phyloP scores from a whole-genome alignment of 2,797 vertebrate genomes.

The Rhabdophis nuchalis region DNA sequence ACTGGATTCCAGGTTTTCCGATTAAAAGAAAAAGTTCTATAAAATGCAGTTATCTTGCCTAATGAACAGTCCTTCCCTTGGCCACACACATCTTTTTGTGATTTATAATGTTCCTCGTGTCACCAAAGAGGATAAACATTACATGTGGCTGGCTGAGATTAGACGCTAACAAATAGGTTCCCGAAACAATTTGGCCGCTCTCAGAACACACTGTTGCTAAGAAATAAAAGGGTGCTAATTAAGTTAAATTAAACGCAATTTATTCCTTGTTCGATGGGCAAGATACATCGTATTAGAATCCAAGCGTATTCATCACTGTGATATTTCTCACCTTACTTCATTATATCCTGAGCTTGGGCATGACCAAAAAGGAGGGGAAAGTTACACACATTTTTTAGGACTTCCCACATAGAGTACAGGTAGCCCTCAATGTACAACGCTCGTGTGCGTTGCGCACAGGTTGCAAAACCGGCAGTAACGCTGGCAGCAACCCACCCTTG shows the following conservation, averaged over 20 bases:
- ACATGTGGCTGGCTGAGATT: neutral
- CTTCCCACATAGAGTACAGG: neutral
- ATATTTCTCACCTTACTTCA: neutral
- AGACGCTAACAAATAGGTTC: neutral
- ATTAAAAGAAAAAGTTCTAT: neutral
- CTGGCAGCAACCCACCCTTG: too few species aligned
- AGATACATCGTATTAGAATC: neutral
- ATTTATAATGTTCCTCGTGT: neutral
- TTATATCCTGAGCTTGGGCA: neutral
- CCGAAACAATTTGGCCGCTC: neutral
- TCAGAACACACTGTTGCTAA: constrained; percentile 5
- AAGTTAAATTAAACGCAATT: neutral
- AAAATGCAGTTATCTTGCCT: neutral
- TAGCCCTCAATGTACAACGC: neutral
- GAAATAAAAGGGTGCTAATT: neutral
- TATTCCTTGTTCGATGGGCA: neutral
- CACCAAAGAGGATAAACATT: neutral
- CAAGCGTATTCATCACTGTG: neutral
- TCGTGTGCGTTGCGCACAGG: too few species aligned
- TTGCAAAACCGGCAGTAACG: too few species aligned
- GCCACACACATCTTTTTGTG: neutral
- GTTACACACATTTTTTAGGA: neutral
- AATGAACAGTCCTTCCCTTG: neutral
- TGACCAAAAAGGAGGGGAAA: neutral
- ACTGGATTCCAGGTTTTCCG: constrained; percentile 21